Conservation (phyloP, 1,140 invertebrate genomes). For the Harlomillsia oculata region DNA sequence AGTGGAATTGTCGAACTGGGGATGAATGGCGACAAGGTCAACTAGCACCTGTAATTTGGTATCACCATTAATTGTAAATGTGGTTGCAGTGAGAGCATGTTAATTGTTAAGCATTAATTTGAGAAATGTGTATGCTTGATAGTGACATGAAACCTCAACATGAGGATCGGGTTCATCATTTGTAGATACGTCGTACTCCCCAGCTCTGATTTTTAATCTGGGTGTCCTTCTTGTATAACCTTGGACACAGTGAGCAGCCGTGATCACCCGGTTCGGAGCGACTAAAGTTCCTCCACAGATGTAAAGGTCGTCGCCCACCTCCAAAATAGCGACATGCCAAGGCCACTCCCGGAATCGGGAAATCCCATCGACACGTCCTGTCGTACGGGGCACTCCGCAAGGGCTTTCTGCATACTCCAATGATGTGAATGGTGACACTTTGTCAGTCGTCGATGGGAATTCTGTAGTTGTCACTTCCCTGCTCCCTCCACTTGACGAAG, state of each 20-base stretch:
- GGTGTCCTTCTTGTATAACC: conserved; percentile 37
- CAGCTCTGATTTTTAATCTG: conserved; percentile 42
- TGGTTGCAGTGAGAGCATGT: no score
- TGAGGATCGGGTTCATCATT: conserved; percentile 38
- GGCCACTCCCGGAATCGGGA: conserved; percentile 44
- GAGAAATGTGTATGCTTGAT: background rate
- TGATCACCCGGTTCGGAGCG: conserved; percentile 16
- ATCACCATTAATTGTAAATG: background rate
- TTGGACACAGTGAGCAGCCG: conserved; percentile 29
- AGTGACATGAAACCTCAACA: conserved; percentile 37
- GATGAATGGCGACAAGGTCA: conserved; percentile 36
- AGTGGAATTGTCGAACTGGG: conserved; percentile 40
- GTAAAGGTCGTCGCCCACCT: conserved; percentile 41
- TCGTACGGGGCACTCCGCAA: conserved; percentile 3
- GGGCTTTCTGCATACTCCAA: background rate
- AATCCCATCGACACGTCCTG: conserved; percentile 18
- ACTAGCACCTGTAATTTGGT: conserved; percentile 31
- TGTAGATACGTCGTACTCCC: conserved; percentile 45
- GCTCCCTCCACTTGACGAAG: background rate
- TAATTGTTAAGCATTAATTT: no score
- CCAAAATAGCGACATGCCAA: conserved; percentile 45
- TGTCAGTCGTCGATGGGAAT: no score
- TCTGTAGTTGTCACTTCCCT: background rate
- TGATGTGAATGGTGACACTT: no score
- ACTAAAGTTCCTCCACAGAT: conserved; percentile 29